Evolutionary conservation across 2,888 invertebrate species (phyloP), one percentile per base, ranked within the genome.

Genomic region (Tachina grossa): DNA sequence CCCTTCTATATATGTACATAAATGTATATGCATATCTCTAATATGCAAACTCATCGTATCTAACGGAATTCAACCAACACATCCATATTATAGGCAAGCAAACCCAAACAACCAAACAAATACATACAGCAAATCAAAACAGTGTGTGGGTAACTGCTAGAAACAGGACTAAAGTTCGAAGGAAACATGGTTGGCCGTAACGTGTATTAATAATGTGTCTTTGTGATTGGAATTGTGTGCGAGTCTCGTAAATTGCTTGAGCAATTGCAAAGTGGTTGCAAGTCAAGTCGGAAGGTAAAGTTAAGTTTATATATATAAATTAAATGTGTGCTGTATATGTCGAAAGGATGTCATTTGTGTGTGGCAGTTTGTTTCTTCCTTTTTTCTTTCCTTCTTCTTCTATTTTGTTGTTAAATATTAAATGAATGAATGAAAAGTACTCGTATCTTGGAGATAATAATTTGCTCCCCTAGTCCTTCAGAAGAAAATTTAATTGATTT

Each of bases 71-170:
- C 13, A 75, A 79, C 16, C 13, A 75, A 79, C 16, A 61, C 80
- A 80, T 81, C 76, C 71, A 81, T 53, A 72, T 84, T 84, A 76
- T 51, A 72, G 72, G 59, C 75, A 76, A 72, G 68, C 84, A 71
- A 53, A 10, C 22, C 43, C 57, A 59, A 77, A 41, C 10, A 59
- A 59, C 39, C 77, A 43, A 13, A 65, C 57, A 41, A 80, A 65
- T 74, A 16, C 16, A 22, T 43, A 59, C 16, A 31, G 5, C 31
- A 66, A 80, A 80, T 66, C 57, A 66, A 74, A 80, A 66, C 49
- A 74, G 9, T 66, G 9, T 31, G 47, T 49, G 65, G 41, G 39
- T 57, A 13, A 22, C 19, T 59, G 68, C 22, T 8, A 22, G 43
- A 49, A 45, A 31, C 31, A 16, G 57, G 22, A 14, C 39, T n/a